Percentiles rank a stretch among this genome's conserved stretches.
phyloP scores from a whole-genome alignment of 2,888 invertebrate species.

The Spodoptera exigua region DNA sequence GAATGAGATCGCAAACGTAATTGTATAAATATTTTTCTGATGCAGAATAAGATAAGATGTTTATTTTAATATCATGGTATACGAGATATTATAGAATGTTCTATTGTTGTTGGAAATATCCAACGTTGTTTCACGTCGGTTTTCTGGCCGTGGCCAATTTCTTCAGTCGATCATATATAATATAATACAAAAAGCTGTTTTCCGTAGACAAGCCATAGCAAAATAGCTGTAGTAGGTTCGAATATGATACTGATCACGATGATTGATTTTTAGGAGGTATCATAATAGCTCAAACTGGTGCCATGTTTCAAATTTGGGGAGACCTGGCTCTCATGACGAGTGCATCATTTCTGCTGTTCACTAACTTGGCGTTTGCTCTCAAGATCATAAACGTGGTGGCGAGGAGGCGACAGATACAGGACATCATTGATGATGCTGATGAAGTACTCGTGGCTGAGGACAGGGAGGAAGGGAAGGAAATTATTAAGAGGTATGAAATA shows the following conservation, averaged over 20 bases:
- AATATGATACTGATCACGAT: too few species aligned
- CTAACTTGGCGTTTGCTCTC: slow-evolving; percentile 69
- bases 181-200: background rate
- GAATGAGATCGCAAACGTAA: too few species aligned
- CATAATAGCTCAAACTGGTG: slow-evolving; percentile 76
- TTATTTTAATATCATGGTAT: too few species aligned
- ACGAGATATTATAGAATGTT: too few species aligned
- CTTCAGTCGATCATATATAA: too few species aligned
- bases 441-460: slow-evolving; percentile 59
- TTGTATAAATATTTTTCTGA: too few species aligned
- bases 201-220: background rate
- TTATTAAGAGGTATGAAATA: slow-evolving; percentile 66
- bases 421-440: slow-evolving; percentile 65
- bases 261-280: slow-evolving; percentile 68
- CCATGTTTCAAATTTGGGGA: slow-evolving; percentile 79
- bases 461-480: slow-evolving; percentile 57
- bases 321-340: slow-evolving; percentile 75
- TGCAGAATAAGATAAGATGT: too few species aligned
- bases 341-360: slow-evolving; percentile 75
- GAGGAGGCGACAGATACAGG: slow-evolving; percentile 60
- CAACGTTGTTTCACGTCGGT: too few species aligned
- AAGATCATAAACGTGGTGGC: slow-evolving; percentile 72
- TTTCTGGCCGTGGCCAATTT: too few species aligned
- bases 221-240: too few species aligned
- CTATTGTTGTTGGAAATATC: too few species aligned